Conservation (phyloP, 23 tunicate genomes). For the Clavelina lepadiformis region DNA sequence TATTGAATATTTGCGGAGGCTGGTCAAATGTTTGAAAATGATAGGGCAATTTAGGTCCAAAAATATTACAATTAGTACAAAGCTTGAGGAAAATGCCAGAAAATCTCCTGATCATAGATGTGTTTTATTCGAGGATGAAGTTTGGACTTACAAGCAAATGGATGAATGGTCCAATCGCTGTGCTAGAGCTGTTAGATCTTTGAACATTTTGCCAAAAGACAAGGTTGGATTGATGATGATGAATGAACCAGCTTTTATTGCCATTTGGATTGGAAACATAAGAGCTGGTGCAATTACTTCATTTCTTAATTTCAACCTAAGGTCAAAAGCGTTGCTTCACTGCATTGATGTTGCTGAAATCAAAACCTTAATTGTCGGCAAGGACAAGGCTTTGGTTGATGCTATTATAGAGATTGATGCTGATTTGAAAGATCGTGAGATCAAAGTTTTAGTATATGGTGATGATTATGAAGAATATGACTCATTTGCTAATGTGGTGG, state of each 20-base stretch:
- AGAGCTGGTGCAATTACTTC: conserved; percentile 55
- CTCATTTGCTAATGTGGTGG: conserved; percentile 15
- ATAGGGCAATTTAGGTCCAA: too few species aligned
- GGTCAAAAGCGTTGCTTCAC: conserved; percentile 61
- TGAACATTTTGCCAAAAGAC: conserved; percentile 19
- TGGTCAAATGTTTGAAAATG: too few species aligned
- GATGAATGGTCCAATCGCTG: conserved; percentile 39
- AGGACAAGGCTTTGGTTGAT: conserved; percentile 37
- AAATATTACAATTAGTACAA: too few species aligned
- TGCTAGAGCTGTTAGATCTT: conserved; percentile 37
- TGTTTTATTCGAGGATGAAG: conserved; percentile 39
- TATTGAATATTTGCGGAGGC: too few species aligned
- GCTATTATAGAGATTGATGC: conserved; percentile 39
- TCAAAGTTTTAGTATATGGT: conserved; percentile 18
- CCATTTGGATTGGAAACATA: conserved; percentile 52
- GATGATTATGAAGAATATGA: neutral
- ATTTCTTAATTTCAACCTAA: conserved; percentile 62
- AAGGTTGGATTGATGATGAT: conserved; percentile 83
- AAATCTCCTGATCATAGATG: conserved; percentile 28
- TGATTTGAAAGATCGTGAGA: conserved; percentile 16
- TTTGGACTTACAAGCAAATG: conserved; percentile 44
- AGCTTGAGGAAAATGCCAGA: conserved; percentile 38
- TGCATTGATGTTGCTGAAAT: conserved; percentile 72
- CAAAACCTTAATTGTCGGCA: conserved; percentile 44
- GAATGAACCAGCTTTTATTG: conserved; percentile 75